Evolutionary conservation across 2,888 invertebrate species (phyloP), one percentile per base, ranked within the genome.

Genomic region (Mystacides longicornis): DNA sequence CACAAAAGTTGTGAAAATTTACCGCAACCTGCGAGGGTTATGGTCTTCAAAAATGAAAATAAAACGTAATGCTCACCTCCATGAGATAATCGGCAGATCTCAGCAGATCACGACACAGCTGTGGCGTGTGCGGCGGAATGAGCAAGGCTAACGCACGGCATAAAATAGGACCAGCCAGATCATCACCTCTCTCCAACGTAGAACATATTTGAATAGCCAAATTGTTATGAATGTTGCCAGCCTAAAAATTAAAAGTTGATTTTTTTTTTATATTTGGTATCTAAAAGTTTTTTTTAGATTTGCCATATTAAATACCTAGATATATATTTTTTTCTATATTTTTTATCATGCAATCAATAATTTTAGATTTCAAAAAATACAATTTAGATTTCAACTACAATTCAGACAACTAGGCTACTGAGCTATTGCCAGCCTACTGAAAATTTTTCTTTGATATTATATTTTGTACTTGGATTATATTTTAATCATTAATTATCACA

Each of bases 101-200:
- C 3, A 71, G 71, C 1, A 77, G 68, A 21, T 68, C 67, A 5
- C 65, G 18, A 22, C 73, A 72, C 2, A 71, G 66, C 5, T 63
- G 66, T 1, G 68, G 69, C 58, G 72, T 71, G 1, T 73, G 51
- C 1, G 77, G 75, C 59, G 73, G 69, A n/a, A 72, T 65, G 55
- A 77, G 69, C n/a, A 77, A 65, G 51, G 77, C 71, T 37, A 77
- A 67, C 66, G 71, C 65, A 21, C 76, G 70, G 59, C 77, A 75
- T 50, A 68, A 69, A 18, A 77, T 67, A 5, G 66, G 72, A 23
- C 63, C 57, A 2, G 57, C 67, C 55, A 71, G 72, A 0, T 71
- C 58, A 5, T 71, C 63, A 1, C 71, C 68, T 0, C 68, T 65
- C 1, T 73, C 70, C 42, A 67, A 64, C 55, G 69, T 68, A 62